Evolutionary conservation across 30 jellyfish, hydroid and myxozoan species (phyloP).

Genomic region (Chrysaora quinquecirrha): DNA sequence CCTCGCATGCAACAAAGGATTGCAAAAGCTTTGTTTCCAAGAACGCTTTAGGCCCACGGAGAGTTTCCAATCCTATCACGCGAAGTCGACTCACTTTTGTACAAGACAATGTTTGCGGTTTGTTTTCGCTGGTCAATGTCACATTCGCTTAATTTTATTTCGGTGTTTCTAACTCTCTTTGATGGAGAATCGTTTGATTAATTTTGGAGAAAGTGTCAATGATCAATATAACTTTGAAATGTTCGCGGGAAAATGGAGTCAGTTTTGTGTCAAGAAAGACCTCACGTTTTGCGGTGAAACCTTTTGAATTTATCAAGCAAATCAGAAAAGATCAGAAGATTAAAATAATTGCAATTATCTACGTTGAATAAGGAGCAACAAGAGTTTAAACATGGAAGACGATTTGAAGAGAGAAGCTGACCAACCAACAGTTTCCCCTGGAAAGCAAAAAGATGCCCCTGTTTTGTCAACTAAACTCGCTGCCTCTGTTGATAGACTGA

Average conservation of each 20-base stretch:
- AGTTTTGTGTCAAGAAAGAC: background rate
- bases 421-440: too few relatives aligned
- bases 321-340: too few relatives aligned
- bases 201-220: background rate
- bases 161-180: background rate
- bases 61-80: background rate
- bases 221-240: too few relatives aligned
- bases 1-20: too few relatives aligned
- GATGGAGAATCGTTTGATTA: background rate
- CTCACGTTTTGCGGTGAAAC: background rate
- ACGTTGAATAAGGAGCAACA: too few relatives aligned
- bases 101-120: background rate
- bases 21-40: too few relatives aligned
- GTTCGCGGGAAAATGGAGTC: background rate
- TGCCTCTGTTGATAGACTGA: constrained; percentile 71
- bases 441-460: background rate
- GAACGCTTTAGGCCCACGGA: background rate
- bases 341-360: too few relatives aligned
- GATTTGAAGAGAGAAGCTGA: too few relatives aligned
- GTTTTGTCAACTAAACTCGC: constrained; percentile 11
- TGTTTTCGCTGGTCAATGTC: background rate
- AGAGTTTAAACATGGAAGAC: too few relatives aligned
- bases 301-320: background rate
- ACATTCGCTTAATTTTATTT: too few relatives aligned
- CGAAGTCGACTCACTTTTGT: background rate